A percentile compares a stretch with the other conserved stretches of the same genome.
These are phyloP conservation scores for Elephantulus edwardii DNA, from an alignment of 2,113 vertebrate genomes.

Conservation along the genomic window DNA sequence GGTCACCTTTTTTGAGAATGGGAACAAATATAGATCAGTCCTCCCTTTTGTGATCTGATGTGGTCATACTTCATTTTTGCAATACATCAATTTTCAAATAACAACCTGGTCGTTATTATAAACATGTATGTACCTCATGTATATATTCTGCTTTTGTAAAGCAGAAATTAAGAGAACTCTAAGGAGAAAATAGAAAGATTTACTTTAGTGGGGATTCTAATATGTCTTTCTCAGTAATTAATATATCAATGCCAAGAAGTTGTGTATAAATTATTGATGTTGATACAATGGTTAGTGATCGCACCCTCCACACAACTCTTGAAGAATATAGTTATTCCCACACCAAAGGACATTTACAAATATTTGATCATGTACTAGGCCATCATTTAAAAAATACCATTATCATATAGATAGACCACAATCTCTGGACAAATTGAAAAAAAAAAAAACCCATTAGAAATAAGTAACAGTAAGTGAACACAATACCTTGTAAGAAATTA, in stretches of 20 bases:
- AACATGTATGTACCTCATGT: not conserved
- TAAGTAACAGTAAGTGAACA: not conserved
- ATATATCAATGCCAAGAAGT: not conserved
- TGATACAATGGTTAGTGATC: not conserved
- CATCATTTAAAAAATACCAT: not conserved
- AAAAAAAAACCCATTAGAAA: not conserved
- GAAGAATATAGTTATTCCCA: not conserved
- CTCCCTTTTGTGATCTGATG: too few relatives aligned
- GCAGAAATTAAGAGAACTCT: not conserved
- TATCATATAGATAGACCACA: not conserved
- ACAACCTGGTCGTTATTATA: not conserved
- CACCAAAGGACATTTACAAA: not conserved
- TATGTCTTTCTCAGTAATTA: not conserved
- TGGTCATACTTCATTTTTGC: too few relatives aligned
- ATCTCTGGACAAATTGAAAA: not conserved
- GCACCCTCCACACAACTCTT: not conserved
- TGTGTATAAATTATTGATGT: not conserved
- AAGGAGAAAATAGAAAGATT: not conserved
- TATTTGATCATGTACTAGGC: not conserved
- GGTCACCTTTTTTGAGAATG: too few relatives aligned
- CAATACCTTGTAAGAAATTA: not conserved
- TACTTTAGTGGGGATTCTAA: not conserved
- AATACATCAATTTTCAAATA: too few relatives aligned
- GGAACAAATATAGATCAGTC: too few relatives aligned
- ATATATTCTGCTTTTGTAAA: not conserved